These are phyloP conservation scores for Platalea minor DNA, from an alignment of 2,797 vertebrate species.

Conservation along the genomic window DNA sequence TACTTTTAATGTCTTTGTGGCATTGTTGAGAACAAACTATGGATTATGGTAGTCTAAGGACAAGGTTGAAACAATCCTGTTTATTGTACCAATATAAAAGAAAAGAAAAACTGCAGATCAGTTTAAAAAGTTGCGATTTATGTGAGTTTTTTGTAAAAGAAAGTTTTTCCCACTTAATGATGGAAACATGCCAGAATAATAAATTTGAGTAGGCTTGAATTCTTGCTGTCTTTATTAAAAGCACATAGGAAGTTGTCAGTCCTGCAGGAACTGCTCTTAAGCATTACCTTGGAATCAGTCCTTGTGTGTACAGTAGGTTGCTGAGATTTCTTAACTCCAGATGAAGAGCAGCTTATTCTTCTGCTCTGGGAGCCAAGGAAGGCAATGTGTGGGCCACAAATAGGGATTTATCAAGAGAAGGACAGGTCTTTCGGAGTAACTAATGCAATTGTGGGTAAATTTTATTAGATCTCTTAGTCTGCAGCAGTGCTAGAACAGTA, in stretches of 20 bases:
- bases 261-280: not conserved
- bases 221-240: not conserved
- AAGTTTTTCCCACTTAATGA: not conserved
- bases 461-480: not conserved
- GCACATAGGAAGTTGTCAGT: constrained; percentile 3
- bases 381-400: not conserved
- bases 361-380: not conserved
- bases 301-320: not conserved
- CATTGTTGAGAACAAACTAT: not conserved
- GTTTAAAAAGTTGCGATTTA: not conserved
- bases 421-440: not conserved
- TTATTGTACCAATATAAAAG: not conserved
- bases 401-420: not conserved
- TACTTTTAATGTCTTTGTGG: not conserved
- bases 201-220: not conserved
- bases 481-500: not conserved
- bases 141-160: not conserved
- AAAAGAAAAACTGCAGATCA: not conserved
- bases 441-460: not conserved
- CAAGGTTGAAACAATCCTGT: not conserved
- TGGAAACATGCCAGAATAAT: not conserved
- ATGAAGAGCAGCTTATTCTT: not conserved
- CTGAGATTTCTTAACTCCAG: not conserved
- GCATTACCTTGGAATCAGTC: not conserved
- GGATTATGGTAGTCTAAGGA: not conserved